These are phyloP conservation scores for Pipistrellus kuhlii DNA, from an alignment of 2,797 vertebrate genomes.

Conservation along the genomic window DNA sequence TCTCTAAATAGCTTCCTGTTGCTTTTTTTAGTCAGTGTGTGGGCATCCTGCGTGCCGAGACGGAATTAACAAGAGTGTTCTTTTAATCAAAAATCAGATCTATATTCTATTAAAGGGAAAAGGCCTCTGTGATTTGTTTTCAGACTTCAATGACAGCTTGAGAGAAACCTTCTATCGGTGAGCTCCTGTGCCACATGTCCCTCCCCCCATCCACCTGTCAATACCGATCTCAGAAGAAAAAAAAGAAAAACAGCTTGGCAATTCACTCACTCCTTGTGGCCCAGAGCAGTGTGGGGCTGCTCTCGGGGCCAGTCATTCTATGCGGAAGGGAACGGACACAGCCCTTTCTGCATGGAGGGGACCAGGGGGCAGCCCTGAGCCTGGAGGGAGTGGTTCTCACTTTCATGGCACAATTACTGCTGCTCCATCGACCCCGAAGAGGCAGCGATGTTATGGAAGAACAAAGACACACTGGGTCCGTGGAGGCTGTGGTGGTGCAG, in stretches of 20 bases:
- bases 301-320: background rate
- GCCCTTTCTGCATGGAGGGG: background rate
- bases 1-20: background rate
- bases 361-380: background rate
- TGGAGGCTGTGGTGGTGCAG: background rate
- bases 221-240: background rate
- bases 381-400: background rate
- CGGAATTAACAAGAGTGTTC: constrained; percentile 58
- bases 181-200: background rate
- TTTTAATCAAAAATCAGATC: constrained; percentile 72
- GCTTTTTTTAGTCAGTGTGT: constrained; percentile 20
- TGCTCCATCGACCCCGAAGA: background rate
- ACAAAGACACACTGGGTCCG: background rate
- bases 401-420: background rate
- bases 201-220: background rate
- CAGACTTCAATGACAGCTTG: constrained; percentile 78
- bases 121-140: constrained; percentile 80
- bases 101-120: constrained; percentile 56
- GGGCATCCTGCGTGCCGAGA: constrained; percentile 40
- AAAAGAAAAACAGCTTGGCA: constrained; percentile 31
- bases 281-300: background rate
- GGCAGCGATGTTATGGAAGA: background rate
- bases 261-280: constrained; percentile 23
- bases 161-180: constrained; percentile 72
- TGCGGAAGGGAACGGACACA: background rate